Evolutionary conservation across 1,140 invertebrate genomes (phyloP).

Genomic region (Choristoneura fumiferana): DNA sequence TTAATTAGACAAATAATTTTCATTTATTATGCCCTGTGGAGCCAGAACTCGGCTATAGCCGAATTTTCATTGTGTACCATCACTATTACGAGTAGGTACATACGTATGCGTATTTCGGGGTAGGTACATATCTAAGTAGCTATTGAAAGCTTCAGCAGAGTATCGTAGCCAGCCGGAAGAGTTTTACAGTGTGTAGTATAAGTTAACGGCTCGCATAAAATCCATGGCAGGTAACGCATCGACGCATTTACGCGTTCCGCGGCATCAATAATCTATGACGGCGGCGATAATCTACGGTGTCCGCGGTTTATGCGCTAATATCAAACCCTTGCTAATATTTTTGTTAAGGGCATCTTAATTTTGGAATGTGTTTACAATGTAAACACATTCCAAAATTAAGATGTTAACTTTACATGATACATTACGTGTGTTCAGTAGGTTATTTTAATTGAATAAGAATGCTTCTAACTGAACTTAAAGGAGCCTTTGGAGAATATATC

Average conservation of each 20-base stretch:
- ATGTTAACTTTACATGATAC: neutral
- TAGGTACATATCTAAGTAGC: constrained; percentile 17
- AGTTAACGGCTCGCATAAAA: constrained; percentile 54
- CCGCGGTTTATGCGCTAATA: constrained; percentile 6
- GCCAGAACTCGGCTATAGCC: too few species aligned
- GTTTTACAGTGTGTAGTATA: constrained; percentile 57
- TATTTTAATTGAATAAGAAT: too few species aligned
- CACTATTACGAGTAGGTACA: neutral
- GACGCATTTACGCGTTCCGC: constrained; percentile 22
- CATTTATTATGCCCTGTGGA: too few species aligned
- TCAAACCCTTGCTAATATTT: neutral
- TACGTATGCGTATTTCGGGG: neutral
- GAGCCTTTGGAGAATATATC: too few species aligned
- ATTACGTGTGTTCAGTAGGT: too few species aligned
- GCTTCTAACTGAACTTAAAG: too few species aligned
- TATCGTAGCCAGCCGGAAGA: constrained; percentile 37
- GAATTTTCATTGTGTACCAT: neutral
- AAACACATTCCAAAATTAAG: neutral
- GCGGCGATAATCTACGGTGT: constrained; percentile 4
- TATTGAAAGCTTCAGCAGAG: constrained; percentile 35
- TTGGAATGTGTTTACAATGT: neutral
- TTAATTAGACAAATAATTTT: too few species aligned
- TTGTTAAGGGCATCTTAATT: neutral
- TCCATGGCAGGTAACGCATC: constrained; percentile 35
- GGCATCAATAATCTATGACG: constrained; percentile 11